Percentiles rank a stretch among this genome's conserved stretches.
Conservation (phyloP, 2,888 invertebrate genomes). For the Stegophylla sp. region DNA sequence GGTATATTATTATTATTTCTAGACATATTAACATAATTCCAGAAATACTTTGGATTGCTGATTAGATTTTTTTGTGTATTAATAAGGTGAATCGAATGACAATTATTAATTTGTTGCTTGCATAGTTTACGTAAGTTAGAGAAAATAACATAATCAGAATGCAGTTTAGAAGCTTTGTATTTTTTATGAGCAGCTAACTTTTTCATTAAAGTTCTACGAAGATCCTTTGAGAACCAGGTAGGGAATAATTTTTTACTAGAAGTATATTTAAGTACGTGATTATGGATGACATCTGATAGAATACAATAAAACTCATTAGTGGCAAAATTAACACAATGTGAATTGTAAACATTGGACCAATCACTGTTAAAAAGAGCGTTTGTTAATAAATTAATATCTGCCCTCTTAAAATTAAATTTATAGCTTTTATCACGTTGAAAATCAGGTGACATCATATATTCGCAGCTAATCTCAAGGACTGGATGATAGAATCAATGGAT, state of each 20-base stretch:
- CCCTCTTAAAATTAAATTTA: slow-evolving; percentile 16
- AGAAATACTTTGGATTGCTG: no score
- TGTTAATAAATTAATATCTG: neutral
- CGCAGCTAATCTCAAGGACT: neutral
- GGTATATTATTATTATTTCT: no score
- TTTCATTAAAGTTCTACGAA: neutral
- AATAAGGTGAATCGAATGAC: neutral
- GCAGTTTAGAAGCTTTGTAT: neutral
- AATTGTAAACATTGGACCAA: neutral
- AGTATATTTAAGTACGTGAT: neutral
- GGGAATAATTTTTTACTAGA: neutral
- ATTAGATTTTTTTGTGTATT: neutral
- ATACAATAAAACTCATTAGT: slow-evolving; percentile 25
- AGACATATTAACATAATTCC: no score
- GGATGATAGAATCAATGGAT: neutral
- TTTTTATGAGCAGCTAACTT: neutral
- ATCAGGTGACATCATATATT: neutral
- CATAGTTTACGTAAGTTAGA: neutral
- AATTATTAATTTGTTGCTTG: neutral
- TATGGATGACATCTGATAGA: no score
- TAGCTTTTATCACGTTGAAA: neutral
- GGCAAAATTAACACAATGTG: neutral
- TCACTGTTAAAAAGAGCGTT: neutral
- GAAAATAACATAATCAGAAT: neutral
- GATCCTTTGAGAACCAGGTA: no score